Evolutionary conservation across 2,888 invertebrate genomes (phyloP).

Genomic region (Blomia tropicalis): DNA sequence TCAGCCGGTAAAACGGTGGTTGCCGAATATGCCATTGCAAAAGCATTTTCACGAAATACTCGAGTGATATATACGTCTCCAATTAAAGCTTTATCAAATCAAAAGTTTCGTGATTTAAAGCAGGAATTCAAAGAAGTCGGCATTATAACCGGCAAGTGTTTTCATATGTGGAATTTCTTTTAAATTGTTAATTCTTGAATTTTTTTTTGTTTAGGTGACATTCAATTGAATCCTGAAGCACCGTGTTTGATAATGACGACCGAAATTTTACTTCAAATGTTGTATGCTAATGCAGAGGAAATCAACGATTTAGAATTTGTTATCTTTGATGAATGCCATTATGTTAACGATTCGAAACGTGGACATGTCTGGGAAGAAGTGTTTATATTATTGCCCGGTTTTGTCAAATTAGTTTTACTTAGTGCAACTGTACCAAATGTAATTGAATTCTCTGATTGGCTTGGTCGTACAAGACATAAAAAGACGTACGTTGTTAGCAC

Average conservation of each 20-base stretch:
- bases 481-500: constrained; percentile 85
- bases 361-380: constrained; percentile 99
- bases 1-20: constrained; percentile 98
- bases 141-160: constrained; percentile 51
- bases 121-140: constrained; percentile 80
- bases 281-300: constrained; percentile 81
- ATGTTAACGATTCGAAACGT: constrained; percentile 88
- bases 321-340: constrained; percentile 97
- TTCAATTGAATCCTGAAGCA: constrained; percentile 55
- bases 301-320: constrained; percentile 93
- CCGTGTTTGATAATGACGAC: constrained; percentile 98
- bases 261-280: constrained; percentile 79
- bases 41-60: constrained; percentile 43
- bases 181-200: neutral
- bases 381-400: constrained; percentile 77
- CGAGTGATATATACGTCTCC: constrained; percentile 91
- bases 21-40: constrained; percentile 95
- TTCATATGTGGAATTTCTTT: neutral
- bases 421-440: constrained; percentile 95
- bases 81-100: constrained; percentile 95
- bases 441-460: constrained; percentile 26
- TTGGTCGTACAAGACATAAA: constrained; percentile 46
- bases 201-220: constrained; percentile 18
- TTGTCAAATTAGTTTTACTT: constrained; percentile 87
- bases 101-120: constrained; percentile 94